A percentile compares a stretch with the other conserved stretches of the same genome.
Conservation (phyloP, 2,888 invertebrate species). For the Dichetophora obliterata region DNA sequence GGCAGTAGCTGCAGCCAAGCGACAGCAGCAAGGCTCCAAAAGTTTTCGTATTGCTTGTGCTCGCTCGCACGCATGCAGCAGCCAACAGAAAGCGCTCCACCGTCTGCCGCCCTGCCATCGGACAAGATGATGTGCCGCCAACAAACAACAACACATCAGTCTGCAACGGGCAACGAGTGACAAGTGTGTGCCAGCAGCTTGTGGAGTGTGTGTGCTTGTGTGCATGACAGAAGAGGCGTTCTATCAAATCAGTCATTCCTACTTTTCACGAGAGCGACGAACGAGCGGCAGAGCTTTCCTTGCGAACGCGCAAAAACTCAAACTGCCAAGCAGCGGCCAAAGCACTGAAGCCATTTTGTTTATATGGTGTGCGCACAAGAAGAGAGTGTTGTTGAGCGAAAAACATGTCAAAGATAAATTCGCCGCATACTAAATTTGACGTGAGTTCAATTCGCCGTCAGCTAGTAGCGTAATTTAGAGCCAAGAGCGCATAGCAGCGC, state of each 20-base stretch:
- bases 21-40: too few relatives aligned
- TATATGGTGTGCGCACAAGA: conserved; percentile 16
- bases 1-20: too few relatives aligned
- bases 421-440: conserved; percentile 41
- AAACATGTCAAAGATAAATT: conserved; percentile 41
- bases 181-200: conserved; percentile 19
- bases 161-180: conserved; percentile 55
- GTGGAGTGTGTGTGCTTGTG: conserved; percentile 43
- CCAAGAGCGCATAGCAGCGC: neutral
- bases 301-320: conserved; percentile 16
- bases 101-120: neutral
- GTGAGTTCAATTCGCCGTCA: neutral
- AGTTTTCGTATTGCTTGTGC: neutral
- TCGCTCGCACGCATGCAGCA: conserved; percentile 3
- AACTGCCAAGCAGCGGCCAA: neutral
- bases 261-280: conserved; percentile 49
- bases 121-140: neutral
- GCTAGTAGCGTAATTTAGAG: neutral
- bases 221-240: conserved; percentile 69
- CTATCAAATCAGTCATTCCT: conserved; percentile 70
- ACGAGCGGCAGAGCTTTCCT: conserved; percentile 7
- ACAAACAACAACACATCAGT: conserved; percentile 14
- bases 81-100: neutral
- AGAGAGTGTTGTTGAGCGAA: conserved; percentile 3
- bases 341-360: conserved; percentile 36